Percentiles rank a stretch among this genome's conserved stretches.
Conservation (phyloP, 2,888 invertebrate genomes). For the Microplitis manilae region DNA sequence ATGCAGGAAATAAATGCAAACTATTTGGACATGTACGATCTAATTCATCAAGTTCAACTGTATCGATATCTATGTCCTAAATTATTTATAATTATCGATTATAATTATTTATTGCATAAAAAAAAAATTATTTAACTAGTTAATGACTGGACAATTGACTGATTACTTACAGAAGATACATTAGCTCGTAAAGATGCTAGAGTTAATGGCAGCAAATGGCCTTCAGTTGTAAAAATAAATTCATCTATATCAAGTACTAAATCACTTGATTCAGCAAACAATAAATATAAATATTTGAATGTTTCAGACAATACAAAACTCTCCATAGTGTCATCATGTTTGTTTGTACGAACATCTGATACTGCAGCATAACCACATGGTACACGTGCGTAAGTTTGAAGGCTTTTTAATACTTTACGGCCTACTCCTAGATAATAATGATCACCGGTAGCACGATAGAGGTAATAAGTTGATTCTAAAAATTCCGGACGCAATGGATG, state of each 20-base stretch:
- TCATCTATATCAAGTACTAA: conserved; percentile 86
- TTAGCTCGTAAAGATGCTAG: conserved; percentile 80
- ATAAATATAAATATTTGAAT: conserved; percentile 94
- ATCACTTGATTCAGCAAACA: conserved; percentile 92
- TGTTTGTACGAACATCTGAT: conserved; percentile 92
- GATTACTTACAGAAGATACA: conserved; percentile 64
- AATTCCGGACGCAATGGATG: conserved; percentile 98
- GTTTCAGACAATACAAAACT: conserved; percentile 98
- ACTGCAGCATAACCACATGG: conserved; percentile 97
- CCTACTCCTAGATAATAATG: conserved; percentile 96
- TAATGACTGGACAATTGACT: no score
- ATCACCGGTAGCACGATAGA: conserved; percentile 96
- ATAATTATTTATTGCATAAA: neutral
- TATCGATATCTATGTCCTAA: conserved; percentile 65
- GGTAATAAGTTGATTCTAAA: conserved; percentile 97
- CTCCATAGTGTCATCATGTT: conserved; percentile 97
- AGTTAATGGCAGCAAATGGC: conserved; percentile 93
- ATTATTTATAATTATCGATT: conserved; percentile 2
- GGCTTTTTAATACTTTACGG: conserved; percentile 86
- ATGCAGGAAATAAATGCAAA: conserved; percentile 85
- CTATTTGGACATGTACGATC: conserved; percentile 90
- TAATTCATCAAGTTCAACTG: conserved; percentile 75
- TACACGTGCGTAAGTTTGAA: conserved; percentile 93
- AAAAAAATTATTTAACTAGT: neutral
- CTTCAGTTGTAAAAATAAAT: conserved; percentile 94